phyloP scores from a whole-genome alignment of 2,113 vertebrate genomes.

The Tenrec ecaudatus region DNA sequence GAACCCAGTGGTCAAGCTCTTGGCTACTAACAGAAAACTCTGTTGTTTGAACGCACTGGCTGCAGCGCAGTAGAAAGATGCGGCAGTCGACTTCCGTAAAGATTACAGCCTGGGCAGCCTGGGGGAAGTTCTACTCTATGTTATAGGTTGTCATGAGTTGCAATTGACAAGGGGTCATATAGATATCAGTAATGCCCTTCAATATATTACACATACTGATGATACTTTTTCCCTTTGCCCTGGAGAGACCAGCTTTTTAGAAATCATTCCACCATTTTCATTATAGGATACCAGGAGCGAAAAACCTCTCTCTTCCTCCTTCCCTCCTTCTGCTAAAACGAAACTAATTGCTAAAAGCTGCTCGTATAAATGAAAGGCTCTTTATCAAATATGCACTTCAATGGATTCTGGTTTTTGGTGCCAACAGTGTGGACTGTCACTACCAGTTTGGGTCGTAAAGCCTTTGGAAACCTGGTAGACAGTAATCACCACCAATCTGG shows the following conservation, averaged over 20 bases:
- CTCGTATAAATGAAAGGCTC: conserved; percentile 47
- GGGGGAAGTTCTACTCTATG: no score
- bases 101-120: neutral
- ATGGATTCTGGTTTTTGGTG: conserved; percentile 64
- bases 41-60: neutral
- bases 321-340: conserved; percentile 48
- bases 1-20: neutral
- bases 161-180: neutral
- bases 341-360: conserved; percentile 64
- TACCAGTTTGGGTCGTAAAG: conserved; percentile 69
- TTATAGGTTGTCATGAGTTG: no score
- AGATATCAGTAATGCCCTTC: neutral
- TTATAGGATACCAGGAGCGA: neutral
- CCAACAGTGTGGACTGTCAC: neutral
- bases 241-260: conserved; percentile 11
- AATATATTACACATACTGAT: neutral
- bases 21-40: neutral
- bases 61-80: neutral
- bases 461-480: conserved; percentile 65
- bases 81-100: neutral
- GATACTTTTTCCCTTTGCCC: conserved; percentile 50
- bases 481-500: conserved; percentile 69
- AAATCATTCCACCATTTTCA: neutral
- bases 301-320: neutral
- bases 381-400: conserved; percentile 62